Percentiles rank a stretch among this genome's conserved stretches.
Conservation (phyloP, 2,797 vertebrate species). For the Prunella strophiata region DNA sequence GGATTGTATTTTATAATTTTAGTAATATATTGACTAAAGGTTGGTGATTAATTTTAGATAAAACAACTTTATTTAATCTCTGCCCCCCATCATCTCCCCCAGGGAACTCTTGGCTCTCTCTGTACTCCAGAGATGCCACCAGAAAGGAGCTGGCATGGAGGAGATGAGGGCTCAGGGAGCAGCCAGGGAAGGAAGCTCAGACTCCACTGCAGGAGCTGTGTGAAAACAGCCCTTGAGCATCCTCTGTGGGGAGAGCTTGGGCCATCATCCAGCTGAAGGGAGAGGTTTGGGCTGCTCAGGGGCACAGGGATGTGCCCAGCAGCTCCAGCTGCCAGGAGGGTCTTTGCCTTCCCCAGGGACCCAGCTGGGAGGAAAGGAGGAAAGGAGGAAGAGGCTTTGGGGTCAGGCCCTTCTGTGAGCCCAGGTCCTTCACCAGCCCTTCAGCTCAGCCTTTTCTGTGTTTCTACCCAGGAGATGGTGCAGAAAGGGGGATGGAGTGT, state of each 20-base stretch:
- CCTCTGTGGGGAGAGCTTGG: neutral
- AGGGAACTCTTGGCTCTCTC: neutral
- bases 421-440: neutral
- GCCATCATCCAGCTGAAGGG: neutral
- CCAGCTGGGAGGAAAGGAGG: neutral
- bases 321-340: accelerated
- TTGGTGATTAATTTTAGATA: neutral
- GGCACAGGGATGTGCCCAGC: neutral
- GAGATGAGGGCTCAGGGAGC: neutral
- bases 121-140: accelerated
- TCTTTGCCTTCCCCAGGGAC: neutral
- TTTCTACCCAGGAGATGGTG: accelerated
- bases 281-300: neutral
- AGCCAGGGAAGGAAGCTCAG: neutral
- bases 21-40: neutral
- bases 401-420: neutral
- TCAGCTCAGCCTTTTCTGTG: accelerated
- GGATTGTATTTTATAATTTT: neutral
- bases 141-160: accelerated
- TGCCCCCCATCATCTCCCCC: neutral
- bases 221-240: neutral
- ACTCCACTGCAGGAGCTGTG: neutral
- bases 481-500: neutral
- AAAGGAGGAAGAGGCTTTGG: neutral
- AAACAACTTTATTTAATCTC: neutral